Evolutionary conservation across 2,113 vertebrate species (phyloP), one percentile per base, ranked within the genome.

Genomic region (Choloepus hoffmanni): DNA sequence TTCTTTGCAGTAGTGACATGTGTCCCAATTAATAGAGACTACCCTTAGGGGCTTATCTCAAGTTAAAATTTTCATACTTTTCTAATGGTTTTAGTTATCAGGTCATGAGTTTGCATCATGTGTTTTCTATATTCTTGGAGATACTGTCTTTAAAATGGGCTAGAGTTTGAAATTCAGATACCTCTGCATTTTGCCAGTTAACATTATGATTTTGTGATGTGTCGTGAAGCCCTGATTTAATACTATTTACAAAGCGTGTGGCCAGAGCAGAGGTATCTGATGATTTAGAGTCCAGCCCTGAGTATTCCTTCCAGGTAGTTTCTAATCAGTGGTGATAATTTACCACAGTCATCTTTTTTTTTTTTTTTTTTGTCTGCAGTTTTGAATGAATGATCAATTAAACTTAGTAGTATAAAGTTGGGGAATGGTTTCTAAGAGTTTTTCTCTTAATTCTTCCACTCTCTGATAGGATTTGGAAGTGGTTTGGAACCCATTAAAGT

Each of bases 121-220:
- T 62, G 50, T 65, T 90, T 93, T 74, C 74, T 67, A 67, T 0
- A 55, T 36, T 63, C 76, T 83, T 83, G 30, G 14, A 90, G 93
- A 70, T 58, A 36, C 4, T 68, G 8, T 84, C 55, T 67, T 90
- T 10, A 40, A 83, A 65, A 72, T 67, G 26, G 43, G 58, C 53
- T 94, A 58, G 92, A 72, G 48, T 78, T 90, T 95, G 21, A 43
- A 85, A 16, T 43, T 81, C 36, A 94, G 8, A 81, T 43, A 24
- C 40, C 53, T 86, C 62, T 86, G 30, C 53, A 55, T 86, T 89
- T 92, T 92, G 45, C 65, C 72, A 45, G 3, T 85, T 92, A 92
- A 48, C 81, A 62, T 36, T 70, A n/a, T 53, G 81, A 83, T 72
- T 82, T 28, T 77, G 45, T 73, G 53, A 26, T 67, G n/a, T 85